These are phyloP conservation scores for Oreochromis niloticus DNA, from an alignment of 2,113 vertebrate genomes.

Conservation along the genomic window DNA sequence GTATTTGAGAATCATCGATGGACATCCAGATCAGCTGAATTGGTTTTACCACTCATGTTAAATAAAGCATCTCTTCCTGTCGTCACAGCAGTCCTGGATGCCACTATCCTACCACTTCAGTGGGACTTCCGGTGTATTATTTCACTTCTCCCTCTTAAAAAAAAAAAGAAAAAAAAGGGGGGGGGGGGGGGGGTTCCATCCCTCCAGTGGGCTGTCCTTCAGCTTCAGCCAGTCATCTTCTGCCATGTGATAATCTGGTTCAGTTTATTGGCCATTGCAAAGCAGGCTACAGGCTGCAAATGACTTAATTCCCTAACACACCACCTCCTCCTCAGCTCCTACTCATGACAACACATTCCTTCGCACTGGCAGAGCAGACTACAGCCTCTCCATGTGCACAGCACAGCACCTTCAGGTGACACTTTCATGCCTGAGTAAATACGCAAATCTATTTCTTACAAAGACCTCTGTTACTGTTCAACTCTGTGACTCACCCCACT, in stretches of 20 bases:
- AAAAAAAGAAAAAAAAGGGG: neutral
- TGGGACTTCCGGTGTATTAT: neutral
- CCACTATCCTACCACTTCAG: neutral
- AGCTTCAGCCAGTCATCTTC: neutral
- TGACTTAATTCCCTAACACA: neutral
- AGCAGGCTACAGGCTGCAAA: neutral
- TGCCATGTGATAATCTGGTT: neutral
- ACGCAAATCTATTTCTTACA: neutral
- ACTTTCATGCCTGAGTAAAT: neutral
- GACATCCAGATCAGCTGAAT: neutral
- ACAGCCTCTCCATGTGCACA: neutral
- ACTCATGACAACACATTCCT: neutral
- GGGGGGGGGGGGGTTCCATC: accelerated
- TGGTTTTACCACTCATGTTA: neutral
- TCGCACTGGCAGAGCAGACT: neutral
- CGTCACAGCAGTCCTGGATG: neutral
- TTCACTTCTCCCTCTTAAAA: neutral
- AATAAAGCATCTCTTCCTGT: neutral
- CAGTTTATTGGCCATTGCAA: neutral
- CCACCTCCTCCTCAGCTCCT: neutral
- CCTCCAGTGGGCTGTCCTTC: neutral
- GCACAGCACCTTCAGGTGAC: neutral
- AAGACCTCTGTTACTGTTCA: neutral
- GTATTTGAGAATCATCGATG: neutral
- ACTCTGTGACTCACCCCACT: conserved; percentile 81